These are phyloP conservation scores for Drosophila rellima DNA, from an alignment of 2,888 invertebrate genomes.

Conservation along the genomic window DNA sequence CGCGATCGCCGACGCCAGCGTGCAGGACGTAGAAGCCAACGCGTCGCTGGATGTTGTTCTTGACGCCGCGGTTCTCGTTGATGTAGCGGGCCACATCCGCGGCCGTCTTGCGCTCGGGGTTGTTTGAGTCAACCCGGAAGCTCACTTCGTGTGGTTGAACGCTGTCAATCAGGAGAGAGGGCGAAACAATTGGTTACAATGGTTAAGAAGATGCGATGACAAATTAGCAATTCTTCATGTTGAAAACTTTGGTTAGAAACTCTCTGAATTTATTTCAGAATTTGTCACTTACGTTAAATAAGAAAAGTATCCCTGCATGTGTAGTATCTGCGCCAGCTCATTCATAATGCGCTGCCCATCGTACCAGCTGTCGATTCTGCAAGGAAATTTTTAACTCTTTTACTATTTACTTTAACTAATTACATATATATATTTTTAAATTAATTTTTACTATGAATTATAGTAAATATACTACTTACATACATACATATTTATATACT, in stretches of 20 bases:
- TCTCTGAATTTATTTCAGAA: neutral
- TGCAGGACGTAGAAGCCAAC: conserved; percentile 90
- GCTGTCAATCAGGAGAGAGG: conserved; percentile 80
- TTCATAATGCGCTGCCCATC: conserved; percentile 91
- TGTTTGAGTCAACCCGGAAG: conserved; percentile 85
- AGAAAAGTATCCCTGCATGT: conserved; percentile 86
- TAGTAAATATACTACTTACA: no score
- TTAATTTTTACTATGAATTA: no score
- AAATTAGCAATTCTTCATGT: no score
- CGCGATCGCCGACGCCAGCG: conserved; percentile 93
- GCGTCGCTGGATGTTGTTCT: conserved; percentile 88
- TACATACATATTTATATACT: no score
- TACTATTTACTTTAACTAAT: no score
- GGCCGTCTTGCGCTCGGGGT: conserved; percentile 85
- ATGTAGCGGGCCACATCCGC: conserved; percentile 85
- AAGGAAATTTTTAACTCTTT: conserved; percentile 13
- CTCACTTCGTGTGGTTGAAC: conserved; percentile 91
- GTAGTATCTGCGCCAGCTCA: conserved; percentile 90
- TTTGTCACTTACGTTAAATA: conserved; percentile 82
- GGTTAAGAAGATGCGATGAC: no score
- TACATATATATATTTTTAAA: no score
- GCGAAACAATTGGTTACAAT: no score
- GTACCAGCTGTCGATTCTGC: conserved; percentile 89
- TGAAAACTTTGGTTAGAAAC: no score
- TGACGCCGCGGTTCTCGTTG: conserved; percentile 87